Conservation (phyloP, 2,888 invertebrate species). For the Tineola bisselliella region DNA sequence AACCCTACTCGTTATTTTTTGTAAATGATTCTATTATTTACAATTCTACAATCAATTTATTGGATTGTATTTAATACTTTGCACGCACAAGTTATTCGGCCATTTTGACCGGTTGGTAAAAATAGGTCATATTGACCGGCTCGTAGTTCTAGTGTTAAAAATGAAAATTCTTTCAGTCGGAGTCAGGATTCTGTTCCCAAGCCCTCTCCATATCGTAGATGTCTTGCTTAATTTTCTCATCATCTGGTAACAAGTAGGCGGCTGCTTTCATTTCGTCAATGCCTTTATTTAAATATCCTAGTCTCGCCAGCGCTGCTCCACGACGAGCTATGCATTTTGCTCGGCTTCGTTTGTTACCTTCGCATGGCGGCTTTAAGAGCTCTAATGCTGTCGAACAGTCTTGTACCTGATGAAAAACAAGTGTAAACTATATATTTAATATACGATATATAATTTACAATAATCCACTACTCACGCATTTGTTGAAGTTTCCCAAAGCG, state of each 20-base stretch:
- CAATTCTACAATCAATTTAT: too few relatives aligned
- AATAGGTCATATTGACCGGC: too few relatives aligned
- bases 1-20: too few relatives aligned
- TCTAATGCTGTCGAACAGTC: conserved; percentile 77
- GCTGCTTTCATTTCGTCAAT: conserved; percentile 81
- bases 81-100: too few relatives aligned
- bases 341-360: conserved; percentile 75
- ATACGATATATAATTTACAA: neutral
- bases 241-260: conserved; percentile 71
- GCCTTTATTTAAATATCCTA: conserved; percentile 75
- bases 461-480: conserved; percentile 66
- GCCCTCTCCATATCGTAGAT: conserved; percentile 80
- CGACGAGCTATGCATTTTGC: conserved; percentile 78
- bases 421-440: too few relatives aligned
- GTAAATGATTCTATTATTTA: too few relatives aligned
- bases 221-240: conserved; percentile 70
- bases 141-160: too few relatives aligned
- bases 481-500: conserved; percentile 77
- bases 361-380: conserved; percentile 76
- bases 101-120: too few relatives aligned
- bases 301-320: conserved; percentile 76
- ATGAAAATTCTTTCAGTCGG: conserved; percentile 46
- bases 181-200: conserved; percentile 79
- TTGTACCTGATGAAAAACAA: conserved; percentile 33
- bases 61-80: too few relatives aligned